phyloP scores from a whole-genome alignment of 1,140 invertebrate genomes.

The Phymorhynchus buccinoides region DNA sequence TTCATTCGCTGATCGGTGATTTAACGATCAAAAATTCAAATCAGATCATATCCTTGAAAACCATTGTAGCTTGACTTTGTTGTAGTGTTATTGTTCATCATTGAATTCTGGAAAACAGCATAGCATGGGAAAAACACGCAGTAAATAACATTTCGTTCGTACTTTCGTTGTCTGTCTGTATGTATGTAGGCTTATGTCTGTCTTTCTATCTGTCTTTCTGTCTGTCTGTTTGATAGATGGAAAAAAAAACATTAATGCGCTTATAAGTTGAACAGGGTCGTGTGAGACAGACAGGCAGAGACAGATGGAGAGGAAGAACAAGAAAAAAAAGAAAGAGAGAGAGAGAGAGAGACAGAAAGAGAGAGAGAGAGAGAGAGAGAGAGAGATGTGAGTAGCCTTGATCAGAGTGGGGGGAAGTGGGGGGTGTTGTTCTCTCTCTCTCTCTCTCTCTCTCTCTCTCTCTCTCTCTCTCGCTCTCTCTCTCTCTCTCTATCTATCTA shows the following conservation, averaged over 20 bases:
- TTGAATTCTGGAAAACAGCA: no score
- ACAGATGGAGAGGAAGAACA: no score
- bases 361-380: conserved; percentile 17
- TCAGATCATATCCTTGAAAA: no score
- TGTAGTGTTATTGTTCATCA: background rate
- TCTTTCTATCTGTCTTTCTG: background rate
- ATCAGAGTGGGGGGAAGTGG: background rate
- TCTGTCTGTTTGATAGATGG: background rate
- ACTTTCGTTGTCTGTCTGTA: background rate
- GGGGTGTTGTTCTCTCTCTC: background rate
- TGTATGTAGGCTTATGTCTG: background rate
- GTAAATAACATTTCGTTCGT: background rate
- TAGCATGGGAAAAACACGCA: no score
- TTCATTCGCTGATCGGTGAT: no score
- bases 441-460: no score
- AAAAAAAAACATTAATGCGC: no score
- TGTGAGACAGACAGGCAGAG: background rate
- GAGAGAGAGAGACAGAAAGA: conserved; percentile 16
- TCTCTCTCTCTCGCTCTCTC: no score
- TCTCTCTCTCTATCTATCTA: no score
- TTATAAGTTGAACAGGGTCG: background rate
- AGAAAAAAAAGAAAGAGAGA: background rate
- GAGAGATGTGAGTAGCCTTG: background rate
- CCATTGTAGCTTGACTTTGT: no score
- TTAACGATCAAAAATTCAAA: no score